Base-by-base conservation (phyloP, 2,113 vertebrate species). In the Anguilla japonica region DNA sequence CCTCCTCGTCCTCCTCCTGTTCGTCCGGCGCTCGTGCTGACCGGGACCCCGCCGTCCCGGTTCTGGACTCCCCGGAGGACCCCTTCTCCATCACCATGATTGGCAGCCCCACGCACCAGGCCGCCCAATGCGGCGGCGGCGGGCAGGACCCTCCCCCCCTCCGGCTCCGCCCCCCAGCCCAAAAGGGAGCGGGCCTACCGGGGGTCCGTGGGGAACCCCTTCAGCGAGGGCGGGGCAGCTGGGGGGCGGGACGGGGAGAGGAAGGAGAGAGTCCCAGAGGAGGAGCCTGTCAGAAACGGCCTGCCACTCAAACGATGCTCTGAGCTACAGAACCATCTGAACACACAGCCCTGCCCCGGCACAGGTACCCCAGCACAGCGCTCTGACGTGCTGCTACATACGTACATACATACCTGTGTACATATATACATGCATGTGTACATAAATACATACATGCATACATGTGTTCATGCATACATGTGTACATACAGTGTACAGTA, bases 31-130 rank as follows among this genome's bases (percentile, higher is more conserved):
- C 93, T 88, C 91, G 93, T 18, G 88, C 90, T 81, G 93, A 95
- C 67, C 88, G 93, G 82, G 95, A 92, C 71, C 89, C 90, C 16
- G 94, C 94, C 82, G 90, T 92, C 8, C 95, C 94, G 0, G 94
- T 94, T 50, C 92, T 93, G 0, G 88, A 93, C 26, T 88, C 95
- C 0, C 89, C 94, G 0, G 95, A 96, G 20, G 95, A 96, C 82
- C 96, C 95, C 0, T 96, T 96, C 83, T 94, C 95, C 0, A 95
- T 96, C 91, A 96, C 95, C 0, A 95, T 96, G 93, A 94, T 96
- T 6, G 95, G 96, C 89, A 96, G 96, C 89, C 96, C 96, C 0
- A 96, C 96, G 0, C 96, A 96, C 90, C 95, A 96, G 81, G 93
- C 95, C 0, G 83, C 92, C 83, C 92, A 93, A 0, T 91, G 89